Evolutionary conservation across 2,888 invertebrate genomes (phyloP).

Genomic region (Ctena decussata): DNA sequence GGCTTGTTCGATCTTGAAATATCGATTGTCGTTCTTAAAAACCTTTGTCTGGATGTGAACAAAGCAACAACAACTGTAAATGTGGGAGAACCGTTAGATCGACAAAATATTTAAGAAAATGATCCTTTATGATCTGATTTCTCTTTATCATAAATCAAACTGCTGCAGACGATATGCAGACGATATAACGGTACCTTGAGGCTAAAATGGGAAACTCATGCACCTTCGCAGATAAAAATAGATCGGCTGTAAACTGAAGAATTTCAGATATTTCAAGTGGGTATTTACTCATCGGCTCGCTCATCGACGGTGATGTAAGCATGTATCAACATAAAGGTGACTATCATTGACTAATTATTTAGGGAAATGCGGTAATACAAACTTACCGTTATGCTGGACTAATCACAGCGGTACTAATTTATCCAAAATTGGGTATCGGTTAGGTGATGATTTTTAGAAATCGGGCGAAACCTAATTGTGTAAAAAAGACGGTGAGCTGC

Average conservation of each 20-base stretch:
- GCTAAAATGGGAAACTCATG: neutral
- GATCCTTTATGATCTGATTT: too few species aligned
- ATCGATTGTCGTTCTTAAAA: constrained; percentile 30
- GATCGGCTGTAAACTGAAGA: neutral
- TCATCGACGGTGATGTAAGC: too few species aligned
- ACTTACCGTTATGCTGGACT: too few species aligned
- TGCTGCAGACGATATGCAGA: neutral
- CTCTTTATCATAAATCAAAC: neutral
- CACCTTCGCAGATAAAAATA: neutral
- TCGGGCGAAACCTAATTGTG: too few species aligned
- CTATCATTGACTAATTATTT: too few species aligned
- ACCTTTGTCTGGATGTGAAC: constrained; percentile 10
- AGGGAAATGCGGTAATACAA: too few species aligned
- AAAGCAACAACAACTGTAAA: neutral
- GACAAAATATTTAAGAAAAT: too few species aligned
- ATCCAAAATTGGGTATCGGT: too few species aligned
- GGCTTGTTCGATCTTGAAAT: constrained; percentile 35
- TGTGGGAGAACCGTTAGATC: neutral
- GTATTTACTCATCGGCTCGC: neutral
- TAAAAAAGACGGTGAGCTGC: too few species aligned
- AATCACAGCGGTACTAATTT: too few species aligned
- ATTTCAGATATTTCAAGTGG: neutral
- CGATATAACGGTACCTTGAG: neutral
- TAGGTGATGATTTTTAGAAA: too few species aligned
- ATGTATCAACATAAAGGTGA: too few species aligned